Evolutionary conservation across 2,113 vertebrate genomes (phyloP), one percentile per base, ranked within the genome.

Genomic region (Catagonus wagneri): DNA sequence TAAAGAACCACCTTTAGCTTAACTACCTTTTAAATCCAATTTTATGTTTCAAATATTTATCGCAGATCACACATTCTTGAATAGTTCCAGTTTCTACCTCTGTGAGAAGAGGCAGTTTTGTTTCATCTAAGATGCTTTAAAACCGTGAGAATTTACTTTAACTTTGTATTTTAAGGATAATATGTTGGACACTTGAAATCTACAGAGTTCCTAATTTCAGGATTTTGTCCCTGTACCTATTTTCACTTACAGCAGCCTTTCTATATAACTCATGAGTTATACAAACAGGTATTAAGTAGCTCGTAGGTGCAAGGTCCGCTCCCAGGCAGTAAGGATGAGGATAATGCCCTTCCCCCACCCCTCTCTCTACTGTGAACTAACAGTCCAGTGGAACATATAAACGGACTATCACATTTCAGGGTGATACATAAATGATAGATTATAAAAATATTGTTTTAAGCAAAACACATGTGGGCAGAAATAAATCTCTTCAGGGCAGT

Each of bases 371-470:
- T 23, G 27, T 58, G 16, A 81, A 52, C 68, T 80, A 25, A 7
- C 1, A 34, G 27, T 56, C 12, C 19, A 32, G 14, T 34, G 7
- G 74, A 65, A 1, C 16, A 52, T 68, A 72, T 10, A 63, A 86
- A 68, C 23, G 81, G 20, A 72, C 8, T 44, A 13, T 65, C 29
- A 92, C 1, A 83, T 32, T 79, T 58, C 66, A 76, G 54, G 20
- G 44, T n/a, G 94, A 71, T 69, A 89, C 54, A 86, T 74, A 84
- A 78, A 83, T 79, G 3, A 95, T 60, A 60, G n/a, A 86, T 17
- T 39, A 79, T 63, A 86, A 81, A 61, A 54, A 65, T 92, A 25
- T 39, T 96, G 56, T 7, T 78, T 27, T 95, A 94, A 94, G 52
- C 56, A 83, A 85, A 95, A 50, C 14, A 6, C 50, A 89, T 79